phyloP scores from a whole-genome alignment of 2,888 invertebrate species.

The Mycalesis mineus region DNA sequence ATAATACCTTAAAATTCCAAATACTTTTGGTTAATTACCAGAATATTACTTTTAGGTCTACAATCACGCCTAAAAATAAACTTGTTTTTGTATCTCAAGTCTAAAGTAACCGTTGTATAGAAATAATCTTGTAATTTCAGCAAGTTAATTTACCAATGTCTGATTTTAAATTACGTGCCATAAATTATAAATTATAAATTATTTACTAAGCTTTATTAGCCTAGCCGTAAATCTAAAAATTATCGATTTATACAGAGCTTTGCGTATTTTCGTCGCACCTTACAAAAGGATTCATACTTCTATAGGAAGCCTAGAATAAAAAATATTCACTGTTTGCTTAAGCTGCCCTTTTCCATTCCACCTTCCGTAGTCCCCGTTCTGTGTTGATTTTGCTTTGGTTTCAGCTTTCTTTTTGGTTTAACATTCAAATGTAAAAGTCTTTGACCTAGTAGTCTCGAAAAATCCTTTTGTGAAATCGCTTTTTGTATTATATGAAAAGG shows the following conservation, averaged over 20 bases:
- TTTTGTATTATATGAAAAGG: constrained; percentile 12
- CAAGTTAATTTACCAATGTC: too few relatives aligned
- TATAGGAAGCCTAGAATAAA: constrained; percentile 7
- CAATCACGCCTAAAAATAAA: too few relatives aligned
- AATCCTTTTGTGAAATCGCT: constrained; percentile 13
- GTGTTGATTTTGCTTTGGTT: constrained; percentile 13
- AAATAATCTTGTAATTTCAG: too few relatives aligned
- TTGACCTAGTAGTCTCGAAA: constrained; percentile 16
- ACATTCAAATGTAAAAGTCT: constrained; percentile 17
- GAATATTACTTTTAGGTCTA: too few relatives aligned
- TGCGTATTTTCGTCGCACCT: not conserved
- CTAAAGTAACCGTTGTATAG: too few relatives aligned
- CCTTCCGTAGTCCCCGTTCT: constrained; percentile 15
- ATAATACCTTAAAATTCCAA: too few relatives aligned
- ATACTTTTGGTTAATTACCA: too few relatives aligned
- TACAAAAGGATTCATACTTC: constrained; percentile 2
- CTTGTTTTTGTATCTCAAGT: too few relatives aligned
- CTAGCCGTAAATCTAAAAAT: too few relatives aligned
- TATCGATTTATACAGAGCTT: not conserved
- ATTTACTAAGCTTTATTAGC: too few relatives aligned
- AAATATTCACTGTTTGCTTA: constrained; percentile 12
- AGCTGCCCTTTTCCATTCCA: constrained; percentile 15
- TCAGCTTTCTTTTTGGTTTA: constrained; percentile 16
- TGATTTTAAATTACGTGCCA: too few relatives aligned
- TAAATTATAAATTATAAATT: too few relatives aligned